A percentile compares a stretch with the other conserved stretches of the same genome.
Evolutionary conservation across 2,888 invertebrate species (phyloP).

Genomic region (Aphidoletes aphidimyza): DNA sequence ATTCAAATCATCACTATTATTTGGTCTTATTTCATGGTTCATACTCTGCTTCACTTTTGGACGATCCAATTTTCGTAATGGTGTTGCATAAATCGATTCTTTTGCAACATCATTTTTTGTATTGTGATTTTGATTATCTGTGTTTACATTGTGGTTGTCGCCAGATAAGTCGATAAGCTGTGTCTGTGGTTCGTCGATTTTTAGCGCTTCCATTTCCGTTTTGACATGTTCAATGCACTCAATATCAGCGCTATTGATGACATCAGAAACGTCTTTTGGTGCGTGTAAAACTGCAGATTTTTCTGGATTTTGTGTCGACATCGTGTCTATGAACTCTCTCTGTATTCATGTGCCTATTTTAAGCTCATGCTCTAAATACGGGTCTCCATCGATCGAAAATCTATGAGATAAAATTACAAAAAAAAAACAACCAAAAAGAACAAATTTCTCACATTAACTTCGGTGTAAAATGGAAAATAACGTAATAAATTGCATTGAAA

Average conservation of each 20-base stretch:
- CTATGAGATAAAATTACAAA: neutral
- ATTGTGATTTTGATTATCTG: neutral
- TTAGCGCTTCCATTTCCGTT: constrained; percentile 17
- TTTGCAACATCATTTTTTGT: constrained; percentile 59
- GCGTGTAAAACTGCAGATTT: neutral
- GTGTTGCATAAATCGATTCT: constrained; percentile 66
- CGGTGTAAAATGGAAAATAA: neutral
- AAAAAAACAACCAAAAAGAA: neutral
- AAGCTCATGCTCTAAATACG: constrained; percentile 31
- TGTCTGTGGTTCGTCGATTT: neutral
- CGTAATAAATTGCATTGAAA: neutral
- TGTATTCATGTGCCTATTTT: constrained; percentile 22
- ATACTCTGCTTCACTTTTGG: constrained; percentile 62
- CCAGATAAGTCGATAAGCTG: constrained; percentile 19
- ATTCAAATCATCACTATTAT: constrained; percentile 60
- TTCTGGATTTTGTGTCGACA: constrained; percentile 3
- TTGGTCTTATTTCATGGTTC: constrained; percentile 58
- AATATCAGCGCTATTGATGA: neutral
- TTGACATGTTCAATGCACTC: constrained; percentile 20
- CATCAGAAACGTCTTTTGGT: neutral
- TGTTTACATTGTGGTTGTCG: neutral
- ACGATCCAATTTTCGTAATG: constrained; percentile 66
- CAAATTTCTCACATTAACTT: neutral
- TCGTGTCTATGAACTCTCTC: neutral
- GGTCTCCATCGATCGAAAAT: neutral